These are phyloP conservation scores for Cheilosia pagana DNA, from an alignment of 2,888 invertebrate species.

Conservation along the genomic window DNA sequence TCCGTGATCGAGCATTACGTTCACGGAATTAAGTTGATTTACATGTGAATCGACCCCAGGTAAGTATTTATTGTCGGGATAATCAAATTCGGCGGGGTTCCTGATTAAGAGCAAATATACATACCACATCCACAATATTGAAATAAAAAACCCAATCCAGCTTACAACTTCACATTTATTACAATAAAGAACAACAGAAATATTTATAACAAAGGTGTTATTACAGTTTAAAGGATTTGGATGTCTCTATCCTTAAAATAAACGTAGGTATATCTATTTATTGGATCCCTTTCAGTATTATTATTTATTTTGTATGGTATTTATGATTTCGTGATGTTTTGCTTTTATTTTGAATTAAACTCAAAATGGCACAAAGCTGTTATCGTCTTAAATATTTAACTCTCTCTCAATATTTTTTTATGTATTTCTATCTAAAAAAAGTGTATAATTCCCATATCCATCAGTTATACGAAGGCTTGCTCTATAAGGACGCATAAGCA, in stretches of 20 bases:
- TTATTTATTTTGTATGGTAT: conserved; percentile 1
- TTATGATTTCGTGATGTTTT: conserved; percentile 56
- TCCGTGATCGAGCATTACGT: too few species aligned
- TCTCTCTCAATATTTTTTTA: conserved; percentile 35
- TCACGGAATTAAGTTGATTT: too few species aligned
- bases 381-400: conserved; percentile 45
- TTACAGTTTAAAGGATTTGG: conserved; percentile 32
- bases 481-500: neutral
- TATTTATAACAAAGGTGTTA: conserved; percentile 67
- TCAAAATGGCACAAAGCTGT: conserved; percentile 73
- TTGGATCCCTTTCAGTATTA: conserved; percentile 40
- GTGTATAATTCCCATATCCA: conserved; percentile 34
- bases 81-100: too few species aligned
- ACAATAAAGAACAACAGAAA: conserved; percentile 73
- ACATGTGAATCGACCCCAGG: too few species aligned
- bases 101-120: too few species aligned
- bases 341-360: conserved; percentile 69
- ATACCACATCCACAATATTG: neutral
- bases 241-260: conserved; percentile 40
- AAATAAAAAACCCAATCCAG: conserved; percentile 44
- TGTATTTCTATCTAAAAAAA: conserved; percentile 41
- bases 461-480: neutral
- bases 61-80: too few species aligned
- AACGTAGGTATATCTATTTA: conserved; percentile 33
- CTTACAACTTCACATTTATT: conserved; percentile 74